Conservation (phyloP, 2,797 vertebrate species). For the Ara ararauna region DNA sequence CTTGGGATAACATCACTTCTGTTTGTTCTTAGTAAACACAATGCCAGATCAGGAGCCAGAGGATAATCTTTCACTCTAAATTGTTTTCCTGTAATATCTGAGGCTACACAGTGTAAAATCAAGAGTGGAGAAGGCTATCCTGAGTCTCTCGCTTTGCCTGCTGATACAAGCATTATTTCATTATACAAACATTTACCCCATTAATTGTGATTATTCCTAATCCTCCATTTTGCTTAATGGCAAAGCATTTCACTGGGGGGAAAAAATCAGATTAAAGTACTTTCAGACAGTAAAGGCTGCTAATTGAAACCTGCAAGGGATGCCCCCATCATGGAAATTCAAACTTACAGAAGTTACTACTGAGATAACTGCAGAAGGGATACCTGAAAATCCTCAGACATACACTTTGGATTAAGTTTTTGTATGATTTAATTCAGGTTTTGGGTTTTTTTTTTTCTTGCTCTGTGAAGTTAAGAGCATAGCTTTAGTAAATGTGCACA, state of each 20-base stretch:
- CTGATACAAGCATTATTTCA: constrained; percentile 55
- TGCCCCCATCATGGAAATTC: constrained; percentile 28
- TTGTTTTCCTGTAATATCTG: constrained; percentile 27
- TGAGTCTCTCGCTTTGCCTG: neutral
- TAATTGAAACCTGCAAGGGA: constrained; percentile 68
- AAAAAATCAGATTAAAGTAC: constrained; percentile 45
- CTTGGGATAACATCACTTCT: constrained; percentile 10
- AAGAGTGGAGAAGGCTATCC: neutral
- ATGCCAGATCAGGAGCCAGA: constrained; percentile 2
- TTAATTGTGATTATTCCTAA: constrained; percentile 68
- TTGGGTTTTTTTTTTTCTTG: neutral
- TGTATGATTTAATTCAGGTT: neutral
- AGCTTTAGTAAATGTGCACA: neutral
- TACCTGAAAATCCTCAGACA: neutral
- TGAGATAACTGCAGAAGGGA: neutral
- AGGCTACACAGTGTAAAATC: constrained; percentile 3
- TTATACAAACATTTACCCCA: constrained; percentile 61
- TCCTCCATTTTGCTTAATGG: constrained; percentile 67
- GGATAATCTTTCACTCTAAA: constrained; percentile 31
- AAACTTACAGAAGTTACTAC: neutral
- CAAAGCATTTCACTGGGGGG: constrained; percentile 49
- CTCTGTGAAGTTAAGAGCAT: neutral
- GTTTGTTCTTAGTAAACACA: constrained; percentile 16
- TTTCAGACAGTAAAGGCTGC: constrained; percentile 25
- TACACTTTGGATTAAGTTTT: neutral